These are phyloP conservation scores for Urophycis tenuis DNA, from an alignment of 2,797 vertebrate species.

Conservation along the genomic window DNA sequence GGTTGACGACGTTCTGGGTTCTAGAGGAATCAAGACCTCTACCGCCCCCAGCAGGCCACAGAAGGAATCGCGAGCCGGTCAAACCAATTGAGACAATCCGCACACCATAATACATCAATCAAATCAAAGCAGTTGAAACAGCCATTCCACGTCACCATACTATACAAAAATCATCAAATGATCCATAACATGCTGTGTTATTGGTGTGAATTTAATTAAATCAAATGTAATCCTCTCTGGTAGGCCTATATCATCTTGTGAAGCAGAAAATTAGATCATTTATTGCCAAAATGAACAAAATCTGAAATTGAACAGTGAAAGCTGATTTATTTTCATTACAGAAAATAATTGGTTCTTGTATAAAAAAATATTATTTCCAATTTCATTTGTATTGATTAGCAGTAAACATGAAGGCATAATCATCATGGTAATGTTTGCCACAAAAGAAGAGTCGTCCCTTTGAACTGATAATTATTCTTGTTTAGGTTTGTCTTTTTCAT, in stretches of 20 bases:
- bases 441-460: not conserved
- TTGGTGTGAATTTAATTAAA: not conserved
- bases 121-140: not conserved
- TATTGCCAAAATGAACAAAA: not conserved
- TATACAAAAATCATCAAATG: not conserved
- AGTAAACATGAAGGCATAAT: not conserved
- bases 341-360: too few species aligned
- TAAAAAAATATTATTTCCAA: too few species aligned
- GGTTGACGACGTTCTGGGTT: not conserved
- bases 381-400: too few species aligned
- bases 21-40: slow-evolving; percentile 45
- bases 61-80: slow-evolving; percentile 35
- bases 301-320: too few species aligned
- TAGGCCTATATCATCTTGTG: not conserved
- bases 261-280: not conserved
- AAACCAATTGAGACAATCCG: not conserved
- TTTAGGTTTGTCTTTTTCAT: not conserved
- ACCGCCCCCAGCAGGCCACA: slow-evolving; percentile 55
- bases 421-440: not conserved
- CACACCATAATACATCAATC: not conserved
- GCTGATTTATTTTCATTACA: too few species aligned
- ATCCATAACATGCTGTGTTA: not conserved
- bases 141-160: not conserved
- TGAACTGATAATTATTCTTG: not conserved
- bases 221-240: not conserved